Conservation (phyloP, 2,888 invertebrate genomes). For the Drosophila barbarae region DNA sequence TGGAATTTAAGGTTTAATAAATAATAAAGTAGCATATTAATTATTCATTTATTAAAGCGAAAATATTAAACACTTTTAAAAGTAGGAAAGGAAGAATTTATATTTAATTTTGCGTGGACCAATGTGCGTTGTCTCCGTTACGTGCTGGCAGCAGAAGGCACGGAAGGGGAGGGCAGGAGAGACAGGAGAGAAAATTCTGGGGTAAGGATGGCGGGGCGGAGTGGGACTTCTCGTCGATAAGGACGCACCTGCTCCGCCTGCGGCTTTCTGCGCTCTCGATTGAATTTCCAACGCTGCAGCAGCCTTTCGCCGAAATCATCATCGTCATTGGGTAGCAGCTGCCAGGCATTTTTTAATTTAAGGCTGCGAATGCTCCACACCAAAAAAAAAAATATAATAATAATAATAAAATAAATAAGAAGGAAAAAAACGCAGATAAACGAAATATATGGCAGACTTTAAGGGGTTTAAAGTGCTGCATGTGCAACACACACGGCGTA, state of each 20-base stretch:
- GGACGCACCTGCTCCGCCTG: constrained; percentile 46
- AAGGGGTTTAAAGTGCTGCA: constrained; percentile 21
- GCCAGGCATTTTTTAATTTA: constrained; percentile 45
- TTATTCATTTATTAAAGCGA: no score
- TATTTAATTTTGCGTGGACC: background rate
- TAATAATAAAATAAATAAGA: background rate
- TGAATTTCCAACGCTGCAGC: constrained; percentile 30
- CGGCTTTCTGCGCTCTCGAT: constrained; percentile 40
- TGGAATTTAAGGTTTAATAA: no score
- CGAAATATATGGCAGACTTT: constrained; percentile 11
- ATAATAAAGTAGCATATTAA: background rate
- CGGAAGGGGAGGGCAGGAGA: background rate
- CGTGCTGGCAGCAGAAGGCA: constrained; percentile 17
- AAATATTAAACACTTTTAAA: no score
- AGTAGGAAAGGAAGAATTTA: background rate
- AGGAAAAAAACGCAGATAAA: constrained; percentile 3
- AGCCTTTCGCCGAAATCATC: constrained; percentile 21
- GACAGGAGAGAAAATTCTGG: background rate
- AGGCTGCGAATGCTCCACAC: constrained; percentile 18
- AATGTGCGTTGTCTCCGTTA: constrained; percentile 19
- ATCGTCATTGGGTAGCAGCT: constrained; percentile 40
- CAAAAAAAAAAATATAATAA: background rate
- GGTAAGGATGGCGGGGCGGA: background rate
- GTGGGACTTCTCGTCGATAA: constrained; percentile 22
- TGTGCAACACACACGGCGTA: constrained; percentile 36